Evolutionary conservation across 2,113 vertebrate species (phyloP).

Genomic region (Cnemophilus loriae): DNA sequence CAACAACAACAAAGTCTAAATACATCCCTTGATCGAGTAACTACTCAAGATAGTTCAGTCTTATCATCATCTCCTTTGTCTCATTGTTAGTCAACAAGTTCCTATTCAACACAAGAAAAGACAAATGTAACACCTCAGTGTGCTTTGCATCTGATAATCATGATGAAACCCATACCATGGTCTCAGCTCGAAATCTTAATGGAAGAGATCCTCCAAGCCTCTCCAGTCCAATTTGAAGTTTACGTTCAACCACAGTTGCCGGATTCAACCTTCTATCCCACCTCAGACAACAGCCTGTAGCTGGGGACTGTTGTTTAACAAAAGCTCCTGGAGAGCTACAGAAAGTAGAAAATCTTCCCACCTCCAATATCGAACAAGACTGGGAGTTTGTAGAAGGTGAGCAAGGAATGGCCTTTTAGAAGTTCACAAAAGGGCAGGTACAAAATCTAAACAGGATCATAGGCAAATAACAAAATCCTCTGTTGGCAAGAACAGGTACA

Average conservation of each 20-base stretch:
- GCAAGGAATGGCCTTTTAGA: not conserved
- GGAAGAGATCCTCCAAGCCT: not conserved
- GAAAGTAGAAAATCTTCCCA: not conserved
- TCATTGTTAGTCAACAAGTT: not conserved
- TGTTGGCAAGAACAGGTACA: not conserved
- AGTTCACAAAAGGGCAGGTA: not conserved
- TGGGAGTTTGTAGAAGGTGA: not conserved
- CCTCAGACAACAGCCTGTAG: not conserved
- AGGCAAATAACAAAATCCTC: not conserved
- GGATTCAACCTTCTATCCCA: not conserved
- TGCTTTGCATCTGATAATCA: not conserved
- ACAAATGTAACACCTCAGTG: not conserved
- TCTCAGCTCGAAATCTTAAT: not conserved
- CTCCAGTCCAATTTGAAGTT: not conserved
- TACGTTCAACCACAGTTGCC: not conserved
- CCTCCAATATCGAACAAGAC: fast-evolving
- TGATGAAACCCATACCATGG: not conserved
- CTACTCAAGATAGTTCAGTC: not conserved
- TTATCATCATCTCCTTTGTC: not conserved
- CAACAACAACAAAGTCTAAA: not conserved
- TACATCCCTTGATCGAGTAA: not conserved
- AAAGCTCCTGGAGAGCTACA: not conserved
- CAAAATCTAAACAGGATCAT: not conserved
- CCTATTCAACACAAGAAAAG: not conserved
- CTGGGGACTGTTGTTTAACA: not conserved